Evolutionary conservation across 2,888 invertebrate genomes (phyloP), one percentile per base, ranked within the genome.

Genomic region (Diadromus collaris): DNA sequence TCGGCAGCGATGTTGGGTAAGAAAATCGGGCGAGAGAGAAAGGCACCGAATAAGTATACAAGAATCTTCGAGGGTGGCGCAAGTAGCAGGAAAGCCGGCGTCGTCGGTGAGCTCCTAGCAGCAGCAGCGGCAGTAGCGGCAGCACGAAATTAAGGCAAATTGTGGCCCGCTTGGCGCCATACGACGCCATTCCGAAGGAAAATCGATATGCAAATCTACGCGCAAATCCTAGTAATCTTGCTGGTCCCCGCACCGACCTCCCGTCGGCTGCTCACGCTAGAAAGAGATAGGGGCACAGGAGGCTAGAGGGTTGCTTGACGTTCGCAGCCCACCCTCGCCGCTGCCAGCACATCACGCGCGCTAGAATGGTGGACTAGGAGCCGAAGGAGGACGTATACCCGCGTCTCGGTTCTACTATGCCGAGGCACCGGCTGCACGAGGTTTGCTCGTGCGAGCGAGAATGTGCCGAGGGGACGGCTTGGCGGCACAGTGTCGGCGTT

Each of bases 181-280:
- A 84, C 87, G 85, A 85, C 73, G 75, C 79, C 70, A 71, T 73
- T 74, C 67, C 69, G 29, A 24, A 44, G 80, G 84, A 85, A 88
- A 89, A 90, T 90, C 90, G 90, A 90, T 90, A 90, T 90, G 90
- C 86, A 89, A 90, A 90, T 90, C 88, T 87, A 86, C 86, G 87
- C 87, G 88, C 88, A 89, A 90, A 90, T 90, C 88, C 90, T 87
- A 89, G 90, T 90, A 90, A 90, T 90, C 88, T 89, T 83, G 79
- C 78, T 75, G 69, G 54, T 75, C 76, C 75, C 74, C 58, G 75
- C 72, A 69, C 75, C 72, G 72, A 75, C 75, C 74, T 75, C 65
- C 71, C 69, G 71, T 78, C 73, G 73, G 61, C 65, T 78, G 81
- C 80, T 68, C 77, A 78, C 80, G 81, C 73, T 60, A 44, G 38